Percentiles rank a stretch among this genome's conserved stretches.
Evolutionary conservation across 2,797 vertebrate genomes (phyloP).

Genomic region (Sciaenops ocellatus): DNA sequence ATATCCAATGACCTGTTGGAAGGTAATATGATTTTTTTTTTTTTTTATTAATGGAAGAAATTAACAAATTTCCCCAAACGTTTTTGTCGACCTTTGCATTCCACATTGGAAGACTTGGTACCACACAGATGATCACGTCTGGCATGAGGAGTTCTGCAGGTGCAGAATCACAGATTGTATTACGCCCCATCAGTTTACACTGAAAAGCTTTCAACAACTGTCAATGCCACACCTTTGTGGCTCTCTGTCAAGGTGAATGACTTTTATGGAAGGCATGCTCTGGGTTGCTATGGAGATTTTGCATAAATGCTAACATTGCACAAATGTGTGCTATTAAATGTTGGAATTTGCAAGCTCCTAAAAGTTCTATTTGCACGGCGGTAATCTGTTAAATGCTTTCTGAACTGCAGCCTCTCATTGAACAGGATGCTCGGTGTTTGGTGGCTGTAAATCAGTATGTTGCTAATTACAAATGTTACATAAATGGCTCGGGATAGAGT

Average conservation of each 20-base stretch:
- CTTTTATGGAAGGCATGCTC: constrained; percentile 5
- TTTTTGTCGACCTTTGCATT: background rate
- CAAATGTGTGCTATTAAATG: constrained; percentile 8
- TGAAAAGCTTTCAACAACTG: constrained; percentile 39
- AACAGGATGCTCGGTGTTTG: constrained; percentile 36
- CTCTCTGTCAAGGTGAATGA: constrained; percentile 13
- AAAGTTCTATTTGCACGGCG: constrained; percentile 15
- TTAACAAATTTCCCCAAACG: background rate
- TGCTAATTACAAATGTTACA: constrained; percentile 76
- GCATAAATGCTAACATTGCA: constrained; percentile 5
- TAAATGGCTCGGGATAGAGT: constrained; percentile 67
- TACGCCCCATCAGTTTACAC: constrained; percentile 38
- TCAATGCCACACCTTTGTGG: constrained; percentile 32
- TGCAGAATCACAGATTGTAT: constrained; percentile 50
- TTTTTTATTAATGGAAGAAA: background rate
- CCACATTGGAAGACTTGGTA: background rate
- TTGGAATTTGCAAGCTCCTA: background rate
- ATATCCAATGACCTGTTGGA: background rate
- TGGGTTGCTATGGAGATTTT: constrained; percentile 9
- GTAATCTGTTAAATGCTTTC: constrained; percentile 21
- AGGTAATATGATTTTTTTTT: background rate
- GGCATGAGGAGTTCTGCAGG: constrained; percentile 6
- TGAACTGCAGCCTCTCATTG: constrained; percentile 25
- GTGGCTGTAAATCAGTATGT: constrained; percentile 59
- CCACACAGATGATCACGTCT: background rate